A percentile compares a stretch with the other conserved stretches of the same genome.
Conservation (phyloP, 2,888 invertebrate species). For the Scaptomyza parva region DNA sequence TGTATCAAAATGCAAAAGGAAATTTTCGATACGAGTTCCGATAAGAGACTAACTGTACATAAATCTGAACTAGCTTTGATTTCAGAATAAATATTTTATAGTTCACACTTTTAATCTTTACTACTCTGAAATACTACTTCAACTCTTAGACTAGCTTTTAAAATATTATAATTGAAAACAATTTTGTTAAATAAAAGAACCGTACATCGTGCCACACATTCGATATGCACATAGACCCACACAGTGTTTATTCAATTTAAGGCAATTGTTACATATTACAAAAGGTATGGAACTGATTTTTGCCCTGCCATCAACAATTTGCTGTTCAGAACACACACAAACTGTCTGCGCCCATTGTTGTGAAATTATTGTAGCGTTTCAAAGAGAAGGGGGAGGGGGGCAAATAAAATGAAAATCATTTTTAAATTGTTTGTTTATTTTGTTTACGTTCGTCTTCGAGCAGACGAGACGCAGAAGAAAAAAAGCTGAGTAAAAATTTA, state of each 20-base stretch:
- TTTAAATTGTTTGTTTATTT: constrained; percentile 43
- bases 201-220: background rate
- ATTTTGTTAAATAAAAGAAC: background rate
- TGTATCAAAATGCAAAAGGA: no score
- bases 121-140: no score
- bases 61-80: no score
- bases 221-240: background rate
- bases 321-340: constrained; percentile 16
- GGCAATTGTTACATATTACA: constrained; percentile 8
- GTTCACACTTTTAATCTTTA: no score
- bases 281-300: background rate
- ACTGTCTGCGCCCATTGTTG: constrained; percentile 29
- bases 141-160: no score
- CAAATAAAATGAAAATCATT: constrained; percentile 58
- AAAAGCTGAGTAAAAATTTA: constrained; percentile 41
- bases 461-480: background rate
- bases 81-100: no score
- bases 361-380: constrained; percentile 61
- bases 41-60: no score
- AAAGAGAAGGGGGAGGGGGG: constrained; percentile 12
- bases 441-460: constrained; percentile 21
- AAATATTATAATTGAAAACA: no score
- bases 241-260: background rate
- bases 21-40: no score
- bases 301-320: constrained; percentile 5